A percentile compares a stretch with the other conserved stretches of the same genome.
Evolutionary conservation across 2,888 invertebrate genomes (phyloP).

Genomic region (Drosophila pseudotakahashii): DNA sequence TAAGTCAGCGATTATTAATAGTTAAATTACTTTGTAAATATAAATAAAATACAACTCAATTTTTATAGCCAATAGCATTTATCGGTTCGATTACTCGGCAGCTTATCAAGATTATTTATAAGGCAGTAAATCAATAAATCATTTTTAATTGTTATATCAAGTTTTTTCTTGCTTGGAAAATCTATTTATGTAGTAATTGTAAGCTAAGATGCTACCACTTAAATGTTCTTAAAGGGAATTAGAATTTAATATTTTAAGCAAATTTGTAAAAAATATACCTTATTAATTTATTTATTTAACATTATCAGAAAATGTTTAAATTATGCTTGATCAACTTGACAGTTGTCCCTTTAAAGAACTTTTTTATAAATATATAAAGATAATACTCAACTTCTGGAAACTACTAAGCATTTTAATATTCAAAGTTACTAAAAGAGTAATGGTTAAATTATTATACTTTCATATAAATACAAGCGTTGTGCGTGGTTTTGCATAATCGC

Average conservation of each 20-base stretch:
- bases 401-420: not conserved
- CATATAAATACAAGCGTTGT: not conserved
- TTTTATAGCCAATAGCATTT: not conserved
- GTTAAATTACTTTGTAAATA: too few relatives aligned
- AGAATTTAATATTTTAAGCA: too few relatives aligned
- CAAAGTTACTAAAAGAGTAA: not conserved
- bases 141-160: not conserved
- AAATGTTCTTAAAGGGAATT: not conserved
- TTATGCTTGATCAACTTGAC: too few relatives aligned
- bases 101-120: not conserved
- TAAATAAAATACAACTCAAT: not conserved
- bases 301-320: too few relatives aligned
- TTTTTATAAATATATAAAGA: not conserved
- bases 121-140: not conserved
- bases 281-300: too few relatives aligned
- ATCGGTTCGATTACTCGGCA: not conserved
- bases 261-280: too few relatives aligned
- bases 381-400: not conserved
- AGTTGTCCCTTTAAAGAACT: too few relatives aligned
- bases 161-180: not conserved
- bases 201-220: not conserved
- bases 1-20: too few relatives aligned
- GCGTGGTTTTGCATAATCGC: constrained; percentile 11
- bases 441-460: not conserved
- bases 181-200: not conserved